Percentiles rank a stretch among this genome's conserved stretches.
These are phyloP conservation scores for Lochmaea capreae DNA, from an alignment of 2,888 invertebrate species.

Conservation along the genomic window DNA sequence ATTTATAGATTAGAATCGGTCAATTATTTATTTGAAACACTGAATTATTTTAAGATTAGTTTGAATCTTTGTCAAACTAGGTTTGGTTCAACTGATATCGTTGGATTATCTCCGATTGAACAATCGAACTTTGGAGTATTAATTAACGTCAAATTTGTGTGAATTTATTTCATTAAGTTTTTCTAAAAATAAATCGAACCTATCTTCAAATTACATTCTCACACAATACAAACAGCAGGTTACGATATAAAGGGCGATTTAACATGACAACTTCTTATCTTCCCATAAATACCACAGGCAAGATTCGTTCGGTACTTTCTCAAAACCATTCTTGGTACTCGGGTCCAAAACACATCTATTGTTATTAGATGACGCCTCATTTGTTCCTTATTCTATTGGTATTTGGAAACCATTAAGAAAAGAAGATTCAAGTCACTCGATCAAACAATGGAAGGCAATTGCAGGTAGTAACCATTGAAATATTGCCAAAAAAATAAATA, in stretches of 20 bases:
- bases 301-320: constrained; percentile 21
- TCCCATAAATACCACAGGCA: constrained; percentile 10
- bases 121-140: too few species aligned
- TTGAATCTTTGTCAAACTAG: too few species aligned
- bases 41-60: too few species aligned
- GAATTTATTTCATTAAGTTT: too few species aligned
- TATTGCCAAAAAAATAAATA: background rate
- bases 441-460: constrained; percentile 8
- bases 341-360: constrained; percentile 32
- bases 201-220: background rate
- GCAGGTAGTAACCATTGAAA: background rate
- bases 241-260: background rate
- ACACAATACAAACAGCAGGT: constrained; percentile 3
- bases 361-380: constrained; percentile 20
- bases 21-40: too few species aligned
- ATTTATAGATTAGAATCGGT: too few species aligned
- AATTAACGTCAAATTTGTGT: too few species aligned
- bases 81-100: too few species aligned
- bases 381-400: constrained; percentile 18
- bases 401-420: constrained; percentile 9
- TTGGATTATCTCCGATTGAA: too few species aligned
- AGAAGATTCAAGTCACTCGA: constrained; percentile 8
- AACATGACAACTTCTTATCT: constrained; percentile 25
- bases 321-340: constrained; percentile 25
- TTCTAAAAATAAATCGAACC: too few species aligned